A percentile compares a stretch with the other conserved stretches of the same genome.
Evolutionary conservation across 2,113 vertebrate species (phyloP).

Genomic region (Microtus oregoni): DNA sequence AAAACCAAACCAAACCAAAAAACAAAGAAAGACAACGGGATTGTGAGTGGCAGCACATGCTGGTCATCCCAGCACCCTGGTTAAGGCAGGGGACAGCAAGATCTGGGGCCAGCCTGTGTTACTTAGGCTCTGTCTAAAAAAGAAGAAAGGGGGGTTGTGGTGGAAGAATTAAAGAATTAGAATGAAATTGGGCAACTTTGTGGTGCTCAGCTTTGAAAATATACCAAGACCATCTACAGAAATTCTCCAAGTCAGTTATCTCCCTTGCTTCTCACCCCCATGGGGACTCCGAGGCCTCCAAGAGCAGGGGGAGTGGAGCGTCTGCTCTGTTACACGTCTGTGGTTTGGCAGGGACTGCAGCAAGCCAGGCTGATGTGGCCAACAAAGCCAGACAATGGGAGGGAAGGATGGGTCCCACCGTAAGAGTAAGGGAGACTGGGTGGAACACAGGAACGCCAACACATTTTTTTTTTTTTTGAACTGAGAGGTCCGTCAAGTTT

Average conservation of each 20-base stretch:
- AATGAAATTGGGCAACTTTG: background rate
- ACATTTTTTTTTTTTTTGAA: background rate
- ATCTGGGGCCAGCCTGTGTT: background rate
- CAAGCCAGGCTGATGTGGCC: slow-evolving; percentile 50
- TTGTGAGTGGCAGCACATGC: background rate
- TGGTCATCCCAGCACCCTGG: background rate
- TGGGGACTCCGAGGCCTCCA: slow-evolving; percentile 43
- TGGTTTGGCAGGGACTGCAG: slow-evolving; percentile 70
- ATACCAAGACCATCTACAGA: background rate
- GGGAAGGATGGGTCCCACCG: slow-evolving; percentile 5
- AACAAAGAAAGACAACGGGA: background rate
- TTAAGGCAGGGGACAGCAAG: background rate
- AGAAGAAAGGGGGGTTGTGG: too few relatives aligned
- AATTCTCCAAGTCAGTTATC: background rate
- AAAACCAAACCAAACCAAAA: too few relatives aligned
- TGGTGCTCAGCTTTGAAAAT: slow-evolving; percentile 13
- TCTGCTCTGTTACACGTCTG: slow-evolving; percentile 70
- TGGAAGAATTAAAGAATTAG: background rate
- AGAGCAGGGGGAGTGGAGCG: slow-evolving; percentile 28
- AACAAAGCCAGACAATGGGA: slow-evolving; percentile 48
- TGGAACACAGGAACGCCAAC: background rate
- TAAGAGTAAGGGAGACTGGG: slow-evolving; percentile 1
- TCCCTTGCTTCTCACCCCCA: slow-evolving; percentile 25
- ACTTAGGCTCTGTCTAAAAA: background rate
- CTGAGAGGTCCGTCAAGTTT: slow-evolving; percentile 19